Evolutionary conservation across 2,113 vertebrate genomes (phyloP), one percentile per base, ranked within the genome.

Genomic region (Alosa alosa): DNA sequence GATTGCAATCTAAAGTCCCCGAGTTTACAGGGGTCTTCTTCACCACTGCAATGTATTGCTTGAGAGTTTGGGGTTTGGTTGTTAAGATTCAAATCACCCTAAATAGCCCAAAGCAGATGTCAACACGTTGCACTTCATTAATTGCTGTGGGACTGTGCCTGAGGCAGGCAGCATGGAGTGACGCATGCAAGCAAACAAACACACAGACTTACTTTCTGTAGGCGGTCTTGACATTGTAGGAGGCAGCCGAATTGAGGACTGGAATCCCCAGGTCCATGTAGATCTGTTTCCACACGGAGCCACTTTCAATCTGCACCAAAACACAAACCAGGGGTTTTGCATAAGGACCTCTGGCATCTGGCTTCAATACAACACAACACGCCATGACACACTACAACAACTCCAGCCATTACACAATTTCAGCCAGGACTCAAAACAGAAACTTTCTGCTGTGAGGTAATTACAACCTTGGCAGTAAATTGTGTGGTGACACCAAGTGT

Each of bases 221-320:
- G 75, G 98, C 98, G 6, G 98, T 99, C 96, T 99, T 99, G 85
- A 99, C 98, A 91, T 99, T 99, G 94, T 99, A 99, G 64, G 98
- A 99, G 41, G 98, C 98, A 89, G 98, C 98, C 0, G 98, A 99
- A 94, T 99, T 99, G 90, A 99, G 96, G 90, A 99, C 96, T 9
- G 98, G 98, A 95, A 99, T 99, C 91, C 98, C 98, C 92, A 99
- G 96, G 92, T 99, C 98, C 94, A 99, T 98, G 96, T 99, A 99
- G 96, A 99, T 96, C 95, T 99, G 98, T 93, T 99, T 99, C 98
- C 98, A 99, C 89, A 99, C 94, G 44, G 97, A 97, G 84, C 98
- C 98, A 81, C 97, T 99, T 89, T 99, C 98, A 86, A 99, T 99
- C 98, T 99, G 91, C 57, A 93, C 86, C 92, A 91, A 75, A 83